Evolutionary conservation across 2,113 vertebrate genomes (phyloP).

Genomic region (Mandrillus leucophaeus): DNA sequence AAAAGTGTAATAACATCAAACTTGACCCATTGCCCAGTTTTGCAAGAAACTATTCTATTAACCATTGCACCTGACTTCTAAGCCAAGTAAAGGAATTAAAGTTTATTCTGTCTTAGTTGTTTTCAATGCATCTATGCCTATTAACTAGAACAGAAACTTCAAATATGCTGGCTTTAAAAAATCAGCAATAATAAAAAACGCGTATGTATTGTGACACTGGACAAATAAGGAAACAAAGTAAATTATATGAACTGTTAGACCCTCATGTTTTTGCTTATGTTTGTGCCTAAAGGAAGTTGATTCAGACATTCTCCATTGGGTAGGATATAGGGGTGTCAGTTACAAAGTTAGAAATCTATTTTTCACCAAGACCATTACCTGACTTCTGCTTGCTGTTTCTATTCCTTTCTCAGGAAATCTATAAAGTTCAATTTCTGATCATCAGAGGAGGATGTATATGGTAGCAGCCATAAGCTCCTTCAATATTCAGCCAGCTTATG

Average conservation of each 20-base stretch:
- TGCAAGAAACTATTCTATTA: not conserved
- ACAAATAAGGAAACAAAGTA: not conserved
- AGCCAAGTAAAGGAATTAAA: not conserved
- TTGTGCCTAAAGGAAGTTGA: not conserved
- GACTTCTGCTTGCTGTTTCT: not conserved
- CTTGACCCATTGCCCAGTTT: not conserved
- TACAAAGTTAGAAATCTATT: not conserved
- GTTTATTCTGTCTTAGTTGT: not conserved
- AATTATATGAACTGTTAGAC: not conserved
- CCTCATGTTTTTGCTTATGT: not conserved
- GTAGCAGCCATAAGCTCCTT: not conserved
- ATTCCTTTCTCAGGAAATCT: not conserved
- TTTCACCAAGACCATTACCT: not conserved
- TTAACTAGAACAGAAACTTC: not conserved
- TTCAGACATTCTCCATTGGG: not conserved
- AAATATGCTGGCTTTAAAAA: not conserved
- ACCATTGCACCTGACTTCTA: not conserved
- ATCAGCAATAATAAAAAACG: not conserved
- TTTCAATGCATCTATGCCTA: not conserved
- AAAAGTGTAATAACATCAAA: slow-evolving; percentile 18
- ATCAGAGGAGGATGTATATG: not conserved
- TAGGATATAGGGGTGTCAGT: not conserved
- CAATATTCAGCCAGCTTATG: not conserved
- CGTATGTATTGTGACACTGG: not conserved
- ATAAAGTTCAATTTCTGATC: not conserved